These are phyloP conservation scores for Hyppa rectilinea DNA, from an alignment of 2,888 invertebrate species.

Conservation along the genomic window DNA sequence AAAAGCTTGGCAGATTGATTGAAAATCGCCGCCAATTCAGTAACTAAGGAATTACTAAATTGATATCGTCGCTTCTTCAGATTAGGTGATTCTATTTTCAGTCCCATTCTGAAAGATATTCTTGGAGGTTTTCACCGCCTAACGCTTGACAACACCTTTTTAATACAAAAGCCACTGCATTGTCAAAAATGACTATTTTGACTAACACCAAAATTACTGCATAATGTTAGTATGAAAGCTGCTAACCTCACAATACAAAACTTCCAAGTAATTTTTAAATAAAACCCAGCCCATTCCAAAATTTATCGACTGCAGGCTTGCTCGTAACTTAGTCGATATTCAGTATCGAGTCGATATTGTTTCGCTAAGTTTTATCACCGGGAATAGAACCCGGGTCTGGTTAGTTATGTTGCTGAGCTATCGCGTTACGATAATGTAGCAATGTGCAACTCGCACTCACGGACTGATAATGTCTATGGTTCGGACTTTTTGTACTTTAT, in stretches of 20 bases:
- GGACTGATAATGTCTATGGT: slow-evolving; percentile 59
- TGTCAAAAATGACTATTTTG: no score
- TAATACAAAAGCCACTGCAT: no score
- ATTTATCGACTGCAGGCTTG: slow-evolving; percentile 71
- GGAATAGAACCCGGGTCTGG: slow-evolving; percentile 78
- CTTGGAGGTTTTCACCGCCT: no score
- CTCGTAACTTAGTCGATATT: slow-evolving; percentile 82
- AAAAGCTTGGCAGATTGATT: no score
- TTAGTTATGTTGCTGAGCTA: slow-evolving; percentile 83
- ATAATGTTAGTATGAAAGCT: background rate
- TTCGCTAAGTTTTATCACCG: slow-evolving; percentile 83
- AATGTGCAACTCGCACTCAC: slow-evolving; percentile 71
- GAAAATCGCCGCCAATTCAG: no score
- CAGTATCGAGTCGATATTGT: slow-evolving; percentile 85
- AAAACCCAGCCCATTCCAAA: slow-evolving; percentile 48
- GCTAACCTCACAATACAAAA: slow-evolving; percentile 11
- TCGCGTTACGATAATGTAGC: slow-evolving; percentile 84
- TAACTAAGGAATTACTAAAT: no score
- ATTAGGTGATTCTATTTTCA: background rate
- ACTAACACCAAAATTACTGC: no score
- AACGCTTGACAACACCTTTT: no score
- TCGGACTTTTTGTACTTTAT: slow-evolving; percentile 62
- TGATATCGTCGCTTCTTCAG: background rate
- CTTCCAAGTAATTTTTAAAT: slow-evolving; percentile 48
- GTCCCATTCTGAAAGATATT: no score